A percentile compares a stretch with the other conserved stretches of the same genome.
phyloP scores from a whole-genome alignment of 2,888 invertebrate species.

The Torymus tubicola region DNA sequence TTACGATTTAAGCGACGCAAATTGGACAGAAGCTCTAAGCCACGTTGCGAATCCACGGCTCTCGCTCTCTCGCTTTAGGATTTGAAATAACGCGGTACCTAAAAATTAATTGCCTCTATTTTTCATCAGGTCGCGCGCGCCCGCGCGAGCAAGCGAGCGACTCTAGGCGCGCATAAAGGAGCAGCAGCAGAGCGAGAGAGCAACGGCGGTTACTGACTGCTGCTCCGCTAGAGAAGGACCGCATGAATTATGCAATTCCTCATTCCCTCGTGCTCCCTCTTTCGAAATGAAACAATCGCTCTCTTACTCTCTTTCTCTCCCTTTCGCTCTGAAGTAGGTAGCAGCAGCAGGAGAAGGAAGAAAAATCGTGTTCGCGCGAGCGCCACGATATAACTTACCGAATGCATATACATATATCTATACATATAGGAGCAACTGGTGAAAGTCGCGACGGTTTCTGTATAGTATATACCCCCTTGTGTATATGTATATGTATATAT shows the following conservation, averaged over 20 bases:
- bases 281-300: slow-evolving; percentile 55
- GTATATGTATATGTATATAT: too few relatives aligned
- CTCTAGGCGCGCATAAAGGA: too few relatives aligned
- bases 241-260: slow-evolving; percentile 54
- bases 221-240: slow-evolving; percentile 15
- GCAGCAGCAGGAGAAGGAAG: slow-evolving; percentile 19
- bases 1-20: slow-evolving; percentile 53
- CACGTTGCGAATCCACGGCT: too few relatives aligned
- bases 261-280: slow-evolving; percentile 28
- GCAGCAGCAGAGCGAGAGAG: too few relatives aligned
- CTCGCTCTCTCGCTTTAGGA: slow-evolving; percentile 1
- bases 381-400: slow-evolving; percentile 44
- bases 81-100: slow-evolving; percentile 11
- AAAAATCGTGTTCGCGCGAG: slow-evolving; percentile 52
- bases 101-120: slow-evolving; percentile 55
- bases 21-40: slow-evolving; percentile 16
- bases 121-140: slow-evolving; percentile 32
- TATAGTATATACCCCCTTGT: too few relatives aligned
- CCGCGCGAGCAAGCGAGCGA: too few relatives aligned
- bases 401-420: slow-evolving; percentile 35
- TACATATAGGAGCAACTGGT: slow-evolving; percentile 42
- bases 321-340: neutral
- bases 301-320: slow-evolving; percentile 24
- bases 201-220: too few relatives aligned
- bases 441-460: slow-evolving; percentile 43